Percentiles rank a stretch among this genome's conserved stretches.
Evolutionary conservation across 2,888 invertebrate genomes (phyloP).

Genomic region (Anticlea derivata): DNA sequence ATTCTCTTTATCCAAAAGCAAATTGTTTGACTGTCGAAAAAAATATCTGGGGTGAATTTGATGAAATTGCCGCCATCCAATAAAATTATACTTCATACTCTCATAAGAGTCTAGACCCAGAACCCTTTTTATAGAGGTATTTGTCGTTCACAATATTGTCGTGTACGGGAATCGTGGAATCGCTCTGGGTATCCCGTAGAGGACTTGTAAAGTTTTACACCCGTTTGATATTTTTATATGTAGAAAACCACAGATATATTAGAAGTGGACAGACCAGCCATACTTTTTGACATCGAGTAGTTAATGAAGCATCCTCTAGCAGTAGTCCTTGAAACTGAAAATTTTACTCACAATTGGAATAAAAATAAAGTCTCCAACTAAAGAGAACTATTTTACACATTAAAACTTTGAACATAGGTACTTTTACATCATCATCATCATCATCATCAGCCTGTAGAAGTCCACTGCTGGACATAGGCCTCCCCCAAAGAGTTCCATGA

Average conservation of each 20-base stretch:
- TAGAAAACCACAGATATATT: neutral
- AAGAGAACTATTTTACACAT: too few relatives aligned
- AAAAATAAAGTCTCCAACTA: too few relatives aligned
- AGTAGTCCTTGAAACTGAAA: too few relatives aligned
- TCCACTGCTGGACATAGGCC: too few relatives aligned
- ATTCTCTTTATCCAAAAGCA: conserved; percentile 16
- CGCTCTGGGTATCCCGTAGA: conserved; percentile 42
- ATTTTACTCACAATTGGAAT: too few relatives aligned
- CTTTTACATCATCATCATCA: too few relatives aligned
- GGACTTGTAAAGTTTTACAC: conserved; percentile 41
- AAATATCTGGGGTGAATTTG: conserved; percentile 17
- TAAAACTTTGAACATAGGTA: too few relatives aligned
- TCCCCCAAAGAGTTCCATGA: too few relatives aligned
- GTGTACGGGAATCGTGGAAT: conserved; percentile 40
- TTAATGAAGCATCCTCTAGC: too few relatives aligned
- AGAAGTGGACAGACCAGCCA: too few relatives aligned
- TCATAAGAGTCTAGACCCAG: conserved; percentile 42
- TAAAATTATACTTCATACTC: conserved; percentile 36
- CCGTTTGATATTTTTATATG: conserved; percentile 41
- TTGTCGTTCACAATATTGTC: conserved; percentile 45
- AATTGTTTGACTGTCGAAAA: conserved; percentile 26
- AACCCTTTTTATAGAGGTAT: conserved; percentile 46
- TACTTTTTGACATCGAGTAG: too few relatives aligned
- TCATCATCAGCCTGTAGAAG: too few relatives aligned
- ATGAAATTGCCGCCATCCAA: conserved; percentile 33